Base-by-base conservation (phyloP, 1,140 invertebrate species). In the Ooceraea biroi region DNA sequence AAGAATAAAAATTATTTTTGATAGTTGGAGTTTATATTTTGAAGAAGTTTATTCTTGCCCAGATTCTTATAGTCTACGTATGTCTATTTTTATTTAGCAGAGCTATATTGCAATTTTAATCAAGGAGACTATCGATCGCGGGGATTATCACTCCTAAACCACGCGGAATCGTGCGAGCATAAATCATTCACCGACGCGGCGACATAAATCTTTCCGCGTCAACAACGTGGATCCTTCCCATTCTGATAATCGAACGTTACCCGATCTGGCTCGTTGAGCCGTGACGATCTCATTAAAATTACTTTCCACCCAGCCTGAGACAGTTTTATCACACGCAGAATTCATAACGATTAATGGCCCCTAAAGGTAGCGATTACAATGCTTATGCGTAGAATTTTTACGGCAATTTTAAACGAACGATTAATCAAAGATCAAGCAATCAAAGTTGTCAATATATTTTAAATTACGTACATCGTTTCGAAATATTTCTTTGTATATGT, bases 261-360 rank as follows among this genome's bases (percentile, higher is more conserved):
- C 25, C 52, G 48, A 63, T 85, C 19, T 57, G 14, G 57, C 27
- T 80, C 55, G 46, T 52, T 41, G 65, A 41, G 41, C 68, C 22
- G 63, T 55, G 41, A 72, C 58, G 78, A 58, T 52, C 84, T 83
- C 50, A 82, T 87, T 86, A 83, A 77, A 83, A 30, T 58, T 76
- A 74, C 57, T 86, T 74, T 77, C 46, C 19, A 50, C 50, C 36
- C 12, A 80, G 8, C 50, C 50, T 71, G 57, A 80, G 76, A 71
- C 50, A 58, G 66, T 69, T 80, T 57, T 80, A 80, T 71, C 50
- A 50, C 14, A 46, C 65, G n/a, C n/a, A 8, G 36, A 71, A 58
- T 80, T 69, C n/a, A 22, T 55, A 44, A 71, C 19, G 50, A 80
- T 80, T 80, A 69, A 80, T 80, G 69, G 50, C 27, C n/a, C 41